Evolutionary conservation across 1,140 invertebrate species (phyloP).

Genomic region (Aphidius gifuensis): DNA sequence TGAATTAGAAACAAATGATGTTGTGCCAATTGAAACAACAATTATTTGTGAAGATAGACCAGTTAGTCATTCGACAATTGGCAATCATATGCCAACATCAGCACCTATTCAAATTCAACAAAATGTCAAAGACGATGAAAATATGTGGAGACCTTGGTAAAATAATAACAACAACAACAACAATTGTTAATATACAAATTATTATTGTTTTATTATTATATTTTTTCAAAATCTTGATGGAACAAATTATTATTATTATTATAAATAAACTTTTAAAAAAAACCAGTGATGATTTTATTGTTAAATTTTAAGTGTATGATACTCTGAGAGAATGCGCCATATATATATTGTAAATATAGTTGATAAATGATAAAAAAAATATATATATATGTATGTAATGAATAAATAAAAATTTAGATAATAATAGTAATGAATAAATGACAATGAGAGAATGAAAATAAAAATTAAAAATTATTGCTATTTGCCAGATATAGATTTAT

Average conservation of each 20-base stretch:
- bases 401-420: not conserved
- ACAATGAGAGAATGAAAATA: conserved; percentile 8
- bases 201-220: too few species aligned
- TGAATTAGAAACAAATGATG: not conserved
- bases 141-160: conserved; percentile 56
- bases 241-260: too few species aligned
- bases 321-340: too few species aligned
- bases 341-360: too few species aligned
- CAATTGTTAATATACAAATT: too few species aligned
- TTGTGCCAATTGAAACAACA: conserved; percentile 26
- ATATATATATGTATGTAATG: conserved; percentile 30
- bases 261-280: too few species aligned
- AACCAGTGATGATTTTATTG: too few species aligned
- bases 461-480: conserved; percentile 25
- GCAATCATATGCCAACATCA: conserved; percentile 30
- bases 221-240: too few species aligned
- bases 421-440: not conserved
- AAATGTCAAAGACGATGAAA: conserved; percentile 49
- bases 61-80: conserved; percentile 39
- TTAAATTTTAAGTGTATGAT: too few species aligned
- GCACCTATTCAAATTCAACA: conserved; percentile 39
- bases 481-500: conserved; percentile 52
- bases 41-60: conserved; percentile 41
- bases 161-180: conserved; percentile 6
- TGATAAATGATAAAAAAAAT: not conserved